Base-by-base conservation (phyloP, 2,797 vertebrate genomes). In the Danio albolineatus region DNA sequence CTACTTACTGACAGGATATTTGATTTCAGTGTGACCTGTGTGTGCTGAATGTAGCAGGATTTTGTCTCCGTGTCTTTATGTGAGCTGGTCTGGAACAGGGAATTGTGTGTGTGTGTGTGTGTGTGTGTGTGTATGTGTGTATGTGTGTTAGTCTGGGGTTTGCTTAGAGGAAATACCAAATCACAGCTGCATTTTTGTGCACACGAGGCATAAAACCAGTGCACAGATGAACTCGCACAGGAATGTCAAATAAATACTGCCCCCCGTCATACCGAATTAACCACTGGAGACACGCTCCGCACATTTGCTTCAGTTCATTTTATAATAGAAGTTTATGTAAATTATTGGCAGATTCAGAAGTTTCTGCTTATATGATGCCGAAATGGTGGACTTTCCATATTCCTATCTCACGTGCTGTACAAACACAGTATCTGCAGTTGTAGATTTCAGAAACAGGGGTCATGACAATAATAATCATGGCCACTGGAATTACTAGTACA, bases 161-260 rank as follows among this genome's bases (percentile, higher is more conserved):
- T 57, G 6, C 13, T n/a, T 43, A 49, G 43, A 77, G 80, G 81
- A 82, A 78, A 82, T 82, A 73, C 76, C 79, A 75, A 43, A 84
- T 84, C 76, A 60, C 46, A 78, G 69, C 39, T 66, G 49, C 65
- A 84, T 49, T 41, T 74, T 46, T 81, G 12, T 38, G 0, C 28
- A 17, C 36, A 43, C 67, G n/a, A 64, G 59, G 65, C 51, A 71
- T 36, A 17, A 64, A 67, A 21, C 44, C 48, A 53, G 53, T 13
- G 0, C 49, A 28, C 48, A 56, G 19, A 65, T 39, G 67, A 28
- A 28, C 46, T 75, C 53, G 59, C 61, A 43, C 54, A 46, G 62
- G 62, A 77, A 67, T 57, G 76, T 60, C 64, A 48, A 49, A 46
- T 13, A 46, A 48, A 59, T 38, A 10, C 56, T 48, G 56, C 36